These are phyloP conservation scores for Parauchenoglanis punctatus DNA, from an alignment of 2,797 vertebrate genomes.

Conservation along the genomic window DNA sequence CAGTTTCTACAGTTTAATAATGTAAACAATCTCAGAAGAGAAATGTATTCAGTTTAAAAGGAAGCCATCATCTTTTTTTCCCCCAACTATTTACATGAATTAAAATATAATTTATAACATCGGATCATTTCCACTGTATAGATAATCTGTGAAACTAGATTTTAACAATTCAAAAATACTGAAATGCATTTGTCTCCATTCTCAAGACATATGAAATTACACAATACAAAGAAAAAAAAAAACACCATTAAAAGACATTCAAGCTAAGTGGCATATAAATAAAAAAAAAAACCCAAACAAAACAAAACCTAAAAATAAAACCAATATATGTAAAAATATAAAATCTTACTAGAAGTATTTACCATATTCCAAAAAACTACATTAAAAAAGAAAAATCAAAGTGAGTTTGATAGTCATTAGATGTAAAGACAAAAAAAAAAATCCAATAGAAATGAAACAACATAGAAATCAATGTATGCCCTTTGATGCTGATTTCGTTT, in stretches of 20 bases:
- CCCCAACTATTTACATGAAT: slow-evolving; percentile 98
- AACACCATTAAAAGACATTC: slow-evolving; percentile 87
- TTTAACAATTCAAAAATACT: slow-evolving; percentile 99
- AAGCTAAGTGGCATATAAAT: slow-evolving; percentile 95
- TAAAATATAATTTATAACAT: slow-evolving; percentile 99
- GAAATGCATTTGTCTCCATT: slow-evolving; percentile 90
- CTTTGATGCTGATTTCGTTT: slow-evolving; percentile 70
- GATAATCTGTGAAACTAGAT: slow-evolving; percentile 99
- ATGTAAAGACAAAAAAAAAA: slow-evolving; percentile 67
- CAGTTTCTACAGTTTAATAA: slow-evolving; percentile 99
- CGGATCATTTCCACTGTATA: slow-evolving; percentile 91
- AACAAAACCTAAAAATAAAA: slow-evolving; percentile 74
- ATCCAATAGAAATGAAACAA: slow-evolving; percentile 39
- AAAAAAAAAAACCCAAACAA: slow-evolving; percentile 73
- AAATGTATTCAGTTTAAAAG: slow-evolving; percentile 92
- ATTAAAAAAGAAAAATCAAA: slow-evolving; percentile 75
- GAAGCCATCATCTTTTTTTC: slow-evolving; percentile 89
- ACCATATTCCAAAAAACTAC: slow-evolving; percentile 78
- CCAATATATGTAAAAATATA: slow-evolving; percentile 86
- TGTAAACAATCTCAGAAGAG: slow-evolving; percentile 99
- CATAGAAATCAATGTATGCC: slow-evolving; percentile 76
- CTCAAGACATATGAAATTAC: slow-evolving; percentile 90
- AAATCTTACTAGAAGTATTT: slow-evolving; percentile 83
- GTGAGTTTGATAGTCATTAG: slow-evolving; percentile 81
- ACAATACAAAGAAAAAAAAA: slow-evolving; percentile 77